These are phyloP conservation scores for Pedionomus torquatus DNA, from an alignment of 2,113 vertebrate genomes.

Conservation along the genomic window DNA sequence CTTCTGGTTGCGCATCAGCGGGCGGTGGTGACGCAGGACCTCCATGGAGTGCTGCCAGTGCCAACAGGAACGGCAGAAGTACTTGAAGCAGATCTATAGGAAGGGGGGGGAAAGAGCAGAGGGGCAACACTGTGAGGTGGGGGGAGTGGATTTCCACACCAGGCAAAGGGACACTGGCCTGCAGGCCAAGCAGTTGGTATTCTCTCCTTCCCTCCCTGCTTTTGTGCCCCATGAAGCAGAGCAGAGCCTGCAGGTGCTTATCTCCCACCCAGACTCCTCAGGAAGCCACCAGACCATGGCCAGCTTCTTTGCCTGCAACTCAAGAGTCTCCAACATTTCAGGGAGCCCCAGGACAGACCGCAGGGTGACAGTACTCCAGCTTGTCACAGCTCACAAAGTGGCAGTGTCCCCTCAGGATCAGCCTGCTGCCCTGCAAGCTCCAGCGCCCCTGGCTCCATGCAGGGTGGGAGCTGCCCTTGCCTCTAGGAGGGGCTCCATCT, in stretches of 20 bases:
- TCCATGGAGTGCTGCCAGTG: slow-evolving; percentile 98
- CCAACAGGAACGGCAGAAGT: slow-evolving; percentile 98
- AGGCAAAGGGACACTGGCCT: fast-evolving
- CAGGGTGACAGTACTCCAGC: neutral
- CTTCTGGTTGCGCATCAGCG: slow-evolving; percentile 99
- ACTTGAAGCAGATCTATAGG: slow-evolving; percentile 97
- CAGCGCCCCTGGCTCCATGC: neutral
- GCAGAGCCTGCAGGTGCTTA: neutral
- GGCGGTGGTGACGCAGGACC: slow-evolving; percentile 93
- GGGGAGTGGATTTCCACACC: no score
- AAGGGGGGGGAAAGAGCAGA: neutral
- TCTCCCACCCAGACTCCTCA: fast-evolving
- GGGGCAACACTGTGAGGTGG: fast-evolving
- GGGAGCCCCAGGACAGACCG: neutral
- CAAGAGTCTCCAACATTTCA: fast-evolving
- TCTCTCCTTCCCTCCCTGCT: fast-evolving
- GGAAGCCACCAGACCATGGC: neutral
- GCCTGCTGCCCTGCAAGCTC: neutral
- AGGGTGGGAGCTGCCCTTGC: neutral
- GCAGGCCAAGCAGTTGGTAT: fast-evolving
- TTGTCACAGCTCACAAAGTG: fast-evolving
- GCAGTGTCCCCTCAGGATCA: neutral
- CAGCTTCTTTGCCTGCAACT: neutral
- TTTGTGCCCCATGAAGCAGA: fast-evolving
- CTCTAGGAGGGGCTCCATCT: neutral